Evolutionary conservation across 2,888 invertebrate genomes (phyloP), one percentile per base, ranked within the genome.

Genomic region (Melitaea athalia): DNA sequence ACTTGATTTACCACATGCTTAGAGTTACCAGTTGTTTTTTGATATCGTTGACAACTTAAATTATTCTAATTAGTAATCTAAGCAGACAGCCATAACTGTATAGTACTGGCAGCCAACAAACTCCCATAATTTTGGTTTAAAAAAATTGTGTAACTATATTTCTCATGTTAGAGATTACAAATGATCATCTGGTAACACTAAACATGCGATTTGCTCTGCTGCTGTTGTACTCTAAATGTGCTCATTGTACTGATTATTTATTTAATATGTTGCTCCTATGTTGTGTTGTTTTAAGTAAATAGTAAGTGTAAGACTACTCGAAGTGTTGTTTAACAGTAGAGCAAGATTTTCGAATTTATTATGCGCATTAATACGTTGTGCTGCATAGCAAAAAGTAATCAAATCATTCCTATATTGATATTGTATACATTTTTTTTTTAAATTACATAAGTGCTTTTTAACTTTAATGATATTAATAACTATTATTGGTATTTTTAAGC

Each of bases 201-300:
- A 57, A 42, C 57, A 57, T 57, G 57, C 38, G 8, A 42, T 15
- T 47, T 5, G 17, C 60, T 60, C 47, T 62, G 33, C 57, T 52
- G 50, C 38, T 50, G 47, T 59, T 45, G 52, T 64, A 64, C 64
- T 69, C 62, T 59, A 49, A 64, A 64, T 53, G 50, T 68, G 66
- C 63, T 64, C 65, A 63, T 38, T 71, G 74, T 67, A 74, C 71
- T 73, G 74, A 72, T 72, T 70, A 72, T 67, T 68, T 66, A 64
- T n/a, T 69, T 68, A 69, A 68, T 62, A 61, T 55, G 63, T 67
- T 68, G 66, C 70, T 72, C 65, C 61, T 68, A 65, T 68, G 70
- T 72, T 68, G 61, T 72, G 68, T 70, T 66, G 63, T 72, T 69
- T 70, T 66, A 68, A 64, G 63, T 63, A 66, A 64, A 50, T 68